Evolutionary conservation across 2,888 invertebrate genomes (phyloP), one percentile per base, ranked within the genome.

Genomic region (Drymonia ruficornis): DNA sequence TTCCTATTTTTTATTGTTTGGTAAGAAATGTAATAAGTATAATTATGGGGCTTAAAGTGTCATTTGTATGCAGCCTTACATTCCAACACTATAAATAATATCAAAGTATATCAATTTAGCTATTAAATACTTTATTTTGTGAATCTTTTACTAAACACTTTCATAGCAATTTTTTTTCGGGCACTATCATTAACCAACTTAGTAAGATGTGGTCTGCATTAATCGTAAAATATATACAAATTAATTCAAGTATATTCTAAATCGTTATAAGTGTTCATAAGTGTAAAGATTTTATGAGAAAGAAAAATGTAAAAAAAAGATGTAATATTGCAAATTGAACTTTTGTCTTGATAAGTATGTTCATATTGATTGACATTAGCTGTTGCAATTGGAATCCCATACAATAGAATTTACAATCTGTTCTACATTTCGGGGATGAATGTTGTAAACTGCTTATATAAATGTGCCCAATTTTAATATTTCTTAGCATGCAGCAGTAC

Each of bases 231-330:
- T 62, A 64, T 67, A 66, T 69, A 70, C 50, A 63, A 70, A 65
- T 57, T 61, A 71, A 74, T 71, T 73, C 60, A 78, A 76, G 64
- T 86, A 88, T 89, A 91, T 91, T 91, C 90, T 90, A 91, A 91
- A 91, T 90, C 85, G 86, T 85, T 89, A 64, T 91, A 90, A 88
- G 90, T 91, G 90, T 91, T 91, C 89, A 86, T 87, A 86, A 78
- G 65, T 82, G 78, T 81, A 84, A 84, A 89, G 76, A 86, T 84
- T 88, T 84, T 87, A 89, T 84, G 82, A 83, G 74, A 83, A 78
- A 74, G 61, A 79, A 80, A 72, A 61, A 54, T 65, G 75, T 77
- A 75, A 77, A 74, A 77, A 76, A 74, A 71, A 70, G 69, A 65
- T 76, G 72, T 80, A 76, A 74, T 71, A 74, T 72, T 69, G 62